phyloP scores from a whole-genome alignment of 2,797 vertebrate species.

The Picus viridis region DNA sequence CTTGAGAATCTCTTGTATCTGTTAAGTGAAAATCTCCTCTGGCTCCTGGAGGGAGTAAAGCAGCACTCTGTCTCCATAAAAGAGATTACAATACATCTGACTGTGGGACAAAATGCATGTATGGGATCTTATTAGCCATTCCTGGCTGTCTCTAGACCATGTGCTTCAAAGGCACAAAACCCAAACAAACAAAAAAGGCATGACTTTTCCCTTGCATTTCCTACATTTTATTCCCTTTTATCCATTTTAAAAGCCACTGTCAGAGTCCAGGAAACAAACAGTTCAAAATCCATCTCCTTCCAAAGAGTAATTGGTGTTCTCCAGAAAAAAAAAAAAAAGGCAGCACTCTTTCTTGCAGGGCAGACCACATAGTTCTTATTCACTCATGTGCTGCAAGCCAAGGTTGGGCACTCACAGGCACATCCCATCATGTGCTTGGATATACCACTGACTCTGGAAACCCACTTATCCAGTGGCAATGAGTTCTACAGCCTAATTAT shows the following conservation, averaged over 20 bases:
- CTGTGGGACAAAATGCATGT: background rate
- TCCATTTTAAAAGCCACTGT: conserved; percentile 31
- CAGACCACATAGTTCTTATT: conserved; percentile 53
- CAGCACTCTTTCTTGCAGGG: background rate
- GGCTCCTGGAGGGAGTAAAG: background rate
- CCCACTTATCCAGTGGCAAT: conserved; percentile 44
- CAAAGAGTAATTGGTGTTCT: background rate
- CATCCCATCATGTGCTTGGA: conserved; percentile 29
- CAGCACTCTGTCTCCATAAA: background rate
- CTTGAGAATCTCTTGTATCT: background rate
- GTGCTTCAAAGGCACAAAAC: background rate
- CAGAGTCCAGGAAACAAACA: conserved; percentile 26
- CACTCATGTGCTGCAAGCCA: conserved; percentile 27
- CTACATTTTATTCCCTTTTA: conserved; percentile 37
- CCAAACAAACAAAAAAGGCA: background rate
- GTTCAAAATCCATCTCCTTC: conserved; percentile 27
- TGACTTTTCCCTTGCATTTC: background rate
- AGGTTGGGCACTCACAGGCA: conserved; percentile 42
- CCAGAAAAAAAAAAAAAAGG: background rate
- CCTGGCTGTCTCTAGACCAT: conserved; percentile 25
- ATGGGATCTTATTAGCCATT: conserved; percentile 16
- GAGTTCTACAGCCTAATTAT: conserved; percentile 29
- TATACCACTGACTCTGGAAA: conserved; percentile 34
- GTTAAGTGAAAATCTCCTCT: background rate
- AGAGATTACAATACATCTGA: conserved; percentile 6